Evolutionary conservation across 2,113 vertebrate genomes (phyloP), one percentile per base, ranked within the genome.

Genomic region (Pan paniscus): DNA sequence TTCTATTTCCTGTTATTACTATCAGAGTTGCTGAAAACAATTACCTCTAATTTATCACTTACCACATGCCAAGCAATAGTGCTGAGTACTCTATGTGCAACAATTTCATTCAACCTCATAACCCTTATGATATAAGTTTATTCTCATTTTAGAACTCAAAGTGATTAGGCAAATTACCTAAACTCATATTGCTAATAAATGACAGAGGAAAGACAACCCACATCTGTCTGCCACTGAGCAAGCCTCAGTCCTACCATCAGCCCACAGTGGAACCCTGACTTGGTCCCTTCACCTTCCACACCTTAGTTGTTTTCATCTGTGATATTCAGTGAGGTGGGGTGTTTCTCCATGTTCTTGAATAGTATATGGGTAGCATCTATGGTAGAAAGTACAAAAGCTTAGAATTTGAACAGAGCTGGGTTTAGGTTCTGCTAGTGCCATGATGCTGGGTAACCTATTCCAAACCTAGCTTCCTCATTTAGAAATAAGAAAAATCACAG

Each of bases 281-380:
- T 7, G 83, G 27, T 23, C 5, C 23, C 16, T 25, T 73, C 2
- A 5, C 23, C 72, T 76, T 25, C 32, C 11, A 11, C 4, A 22
- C 2, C 46, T 43, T 35, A 38, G 38, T 13, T 10, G 16, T 18
- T 43, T 83, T 25, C 25, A n/a, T 55, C 23, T 52, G 46, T n/a
- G 59, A 72, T 0, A 0, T 1, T 27, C 35, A 16, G 25, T 64
- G 43, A 30, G 0, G 25, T 5, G 1, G 5, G 20, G 18, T 11
- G 17, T 68, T 48, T 48, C 12, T 0, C 32, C 3, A 30, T 23
- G 40, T 48, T 68, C 27, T 50, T 43, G 43, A 16, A 14, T 5
- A 10, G 16, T 8, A 30, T 30, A 8, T 5, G 8, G 17, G 35
- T 27, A 20, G 13, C 22, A 17, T 48, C 67, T 40, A 7, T 6